Evolutionary conservation across 2,113 vertebrate genomes (phyloP).

Genomic region (Antennarius striatus): DNA sequence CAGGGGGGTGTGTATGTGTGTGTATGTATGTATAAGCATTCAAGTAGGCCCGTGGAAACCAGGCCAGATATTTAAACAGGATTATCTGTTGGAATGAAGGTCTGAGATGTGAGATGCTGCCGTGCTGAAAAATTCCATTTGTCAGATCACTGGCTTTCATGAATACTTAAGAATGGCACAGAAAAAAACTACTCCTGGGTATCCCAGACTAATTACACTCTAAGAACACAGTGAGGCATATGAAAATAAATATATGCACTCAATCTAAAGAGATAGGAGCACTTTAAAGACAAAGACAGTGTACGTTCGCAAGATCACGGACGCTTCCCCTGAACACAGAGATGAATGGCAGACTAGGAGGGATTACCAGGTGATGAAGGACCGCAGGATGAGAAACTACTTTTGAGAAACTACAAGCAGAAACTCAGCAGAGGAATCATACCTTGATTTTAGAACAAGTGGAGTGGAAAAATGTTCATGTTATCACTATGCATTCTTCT

Average conservation of each 20-base stretch:
- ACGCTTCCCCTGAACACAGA: slow-evolving; percentile 41
- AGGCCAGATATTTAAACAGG: slow-evolving; percentile 80
- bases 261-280: slow-evolving; percentile 63
- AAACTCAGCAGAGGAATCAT: slow-evolving; percentile 20
- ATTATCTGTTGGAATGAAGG: slow-evolving; percentile 78
- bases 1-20: neutral
- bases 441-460: slow-evolving; percentile 21
- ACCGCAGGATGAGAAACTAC: slow-evolving; percentile 55
- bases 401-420: slow-evolving; percentile 16
- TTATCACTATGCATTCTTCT: slow-evolving; percentile 27
- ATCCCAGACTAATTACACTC: slow-evolving; percentile 82
- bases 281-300: slow-evolving; percentile 47
- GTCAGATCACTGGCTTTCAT: slow-evolving; percentile 85
- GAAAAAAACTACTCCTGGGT: slow-evolving; percentile 71
- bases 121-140: slow-evolving; percentile 84
- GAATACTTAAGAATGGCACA: slow-evolving; percentile 80
- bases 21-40: slow-evolving; percentile 35
- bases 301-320: slow-evolving; percentile 52
- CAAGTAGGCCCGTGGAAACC: slow-evolving; percentile 60
- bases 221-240: slow-evolving; percentile 74
- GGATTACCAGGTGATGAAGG: slow-evolving; percentile 62
- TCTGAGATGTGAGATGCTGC: slow-evolving; percentile 77
- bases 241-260: slow-evolving; percentile 72
- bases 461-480: slow-evolving; percentile 17
- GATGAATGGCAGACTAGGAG: slow-evolving; percentile 39